These are phyloP conservation scores for Bambusicola thoracicus DNA, from an alignment of 2,113 vertebrate species.

Conservation along the genomic window DNA sequence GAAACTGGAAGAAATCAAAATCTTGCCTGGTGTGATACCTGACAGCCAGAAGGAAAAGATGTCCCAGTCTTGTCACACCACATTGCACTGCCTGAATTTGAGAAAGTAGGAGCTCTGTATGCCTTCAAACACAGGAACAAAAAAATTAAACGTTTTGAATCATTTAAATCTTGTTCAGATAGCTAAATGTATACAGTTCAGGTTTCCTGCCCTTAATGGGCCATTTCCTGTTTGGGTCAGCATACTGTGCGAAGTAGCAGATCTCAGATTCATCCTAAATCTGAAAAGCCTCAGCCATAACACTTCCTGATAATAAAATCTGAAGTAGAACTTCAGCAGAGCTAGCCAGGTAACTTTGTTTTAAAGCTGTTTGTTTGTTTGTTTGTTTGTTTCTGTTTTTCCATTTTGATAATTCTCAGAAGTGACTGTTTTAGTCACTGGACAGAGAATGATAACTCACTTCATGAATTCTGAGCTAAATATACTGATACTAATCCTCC, in stretches of 20 bases:
- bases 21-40: conserved; percentile 28
- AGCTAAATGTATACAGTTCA: not conserved
- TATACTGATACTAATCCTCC: not conserved
- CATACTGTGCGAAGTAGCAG: not conserved
- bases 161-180: not conserved
- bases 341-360: not conserved
- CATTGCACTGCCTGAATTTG: not conserved
- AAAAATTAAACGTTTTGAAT: not conserved
- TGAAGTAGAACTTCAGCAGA: not conserved
- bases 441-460: not conserved
- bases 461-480: not conserved
- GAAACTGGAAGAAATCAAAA: conserved; percentile 10
- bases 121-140: not conserved
- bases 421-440: not conserved
- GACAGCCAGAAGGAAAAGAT: not conserved
- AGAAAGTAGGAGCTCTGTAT: not conserved
- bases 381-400: not conserved
- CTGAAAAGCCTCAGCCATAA: not conserved
- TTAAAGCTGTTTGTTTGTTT: not conserved
- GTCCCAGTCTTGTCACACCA: not conserved
- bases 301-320: not conserved
- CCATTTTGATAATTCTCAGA: not conserved
- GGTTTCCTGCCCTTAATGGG: not conserved
- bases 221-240: not conserved
- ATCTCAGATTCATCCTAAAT: not conserved